A percentile compares a stretch with the other conserved stretches of the same genome.
These are phyloP conservation scores for Lepidurus arcticus DNA, from an alignment of 1,140 invertebrate species.

Conservation along the genomic window DNA sequence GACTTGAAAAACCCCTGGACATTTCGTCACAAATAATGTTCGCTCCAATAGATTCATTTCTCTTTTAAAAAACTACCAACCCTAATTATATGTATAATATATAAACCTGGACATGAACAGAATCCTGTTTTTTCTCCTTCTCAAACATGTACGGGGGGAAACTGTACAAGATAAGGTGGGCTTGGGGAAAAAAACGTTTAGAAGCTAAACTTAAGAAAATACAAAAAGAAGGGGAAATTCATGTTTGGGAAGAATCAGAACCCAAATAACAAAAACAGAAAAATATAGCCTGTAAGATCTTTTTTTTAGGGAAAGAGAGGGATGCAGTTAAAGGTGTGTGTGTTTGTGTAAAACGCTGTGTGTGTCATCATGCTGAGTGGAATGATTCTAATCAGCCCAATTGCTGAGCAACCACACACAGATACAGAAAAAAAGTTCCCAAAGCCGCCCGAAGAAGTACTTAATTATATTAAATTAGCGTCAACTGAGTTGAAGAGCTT, in stretches of 20 bases:
- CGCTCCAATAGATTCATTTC: background rate
- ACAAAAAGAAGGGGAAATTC: background rate
- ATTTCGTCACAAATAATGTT: background rate
- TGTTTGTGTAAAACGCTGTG: background rate
- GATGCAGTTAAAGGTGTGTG: background rate
- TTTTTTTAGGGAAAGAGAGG: background rate
- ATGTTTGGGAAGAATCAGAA: background rate
- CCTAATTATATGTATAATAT: background rate
- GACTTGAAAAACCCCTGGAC: background rate
- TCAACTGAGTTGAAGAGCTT: background rate
- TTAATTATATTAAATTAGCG: background rate
- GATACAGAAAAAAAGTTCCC: background rate
- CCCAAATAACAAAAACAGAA: background rate
- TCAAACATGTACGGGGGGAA: background rate
- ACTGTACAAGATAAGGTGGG: background rate
- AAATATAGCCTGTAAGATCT: background rate
- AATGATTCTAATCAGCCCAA: conserved; percentile 13
- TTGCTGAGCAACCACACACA: conserved; percentile 16
- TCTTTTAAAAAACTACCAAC: background rate
- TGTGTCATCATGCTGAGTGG: conserved; percentile 13
- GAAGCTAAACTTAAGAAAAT: too few species aligned
- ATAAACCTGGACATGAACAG: background rate
- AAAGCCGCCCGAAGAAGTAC: background rate
- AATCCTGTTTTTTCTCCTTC: background rate
- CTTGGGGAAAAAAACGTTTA: background rate